Base-by-base conservation (phyloP, 2,888 invertebrate species). In the Polymixis flavicincta region DNA sequence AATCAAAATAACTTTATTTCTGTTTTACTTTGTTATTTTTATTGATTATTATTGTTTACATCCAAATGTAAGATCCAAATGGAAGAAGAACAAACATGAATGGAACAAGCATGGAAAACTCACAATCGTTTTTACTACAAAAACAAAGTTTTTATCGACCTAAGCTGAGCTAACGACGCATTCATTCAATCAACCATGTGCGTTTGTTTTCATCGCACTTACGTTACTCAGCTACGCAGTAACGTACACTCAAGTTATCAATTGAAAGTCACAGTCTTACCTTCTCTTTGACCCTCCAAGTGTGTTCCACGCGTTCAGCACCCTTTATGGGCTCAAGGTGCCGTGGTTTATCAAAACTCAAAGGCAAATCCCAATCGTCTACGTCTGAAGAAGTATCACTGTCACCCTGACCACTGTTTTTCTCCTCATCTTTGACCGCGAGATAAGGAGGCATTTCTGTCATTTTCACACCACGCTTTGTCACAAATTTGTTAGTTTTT, bases 211-310 rank as follows among this genome's bases (percentile, higher is more conserved):
- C 85, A 87, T 87, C 75, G 79, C 60, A 81, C 45, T 71, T 70
- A 80, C 80, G 85, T 76, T 83, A 57, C 90, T 86, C 82, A 78
- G 88, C 78, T 92, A 93, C 92, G 93, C 91, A 93, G 86, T 93
- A 89, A 83, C 76, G 84, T 78, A 71, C 78, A 64, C 54, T 75
- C 60, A 76, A 80, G 66, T 88, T 88, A 87, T 83, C 60, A 71
- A 78, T 74, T 57, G 65, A 75, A 78, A 76, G 65, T 66, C 32
- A 64, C 60, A n/a, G 25, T 55, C 94, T 92, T 93, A 98, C 98
- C 97, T 99, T 97, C 93, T 99, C 99, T 93, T 99, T 98, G 97
- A 99, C 98, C 88, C 99, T 97, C 99, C 99, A 99, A 83, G 98
- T 97, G 90, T 98, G 98, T 89, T 98, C 98, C 75, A 97, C 97